These are phyloP conservation scores for Tortricodes alternella DNA, from an alignment of 2,888 invertebrate genomes.

Conservation along the genomic window DNA sequence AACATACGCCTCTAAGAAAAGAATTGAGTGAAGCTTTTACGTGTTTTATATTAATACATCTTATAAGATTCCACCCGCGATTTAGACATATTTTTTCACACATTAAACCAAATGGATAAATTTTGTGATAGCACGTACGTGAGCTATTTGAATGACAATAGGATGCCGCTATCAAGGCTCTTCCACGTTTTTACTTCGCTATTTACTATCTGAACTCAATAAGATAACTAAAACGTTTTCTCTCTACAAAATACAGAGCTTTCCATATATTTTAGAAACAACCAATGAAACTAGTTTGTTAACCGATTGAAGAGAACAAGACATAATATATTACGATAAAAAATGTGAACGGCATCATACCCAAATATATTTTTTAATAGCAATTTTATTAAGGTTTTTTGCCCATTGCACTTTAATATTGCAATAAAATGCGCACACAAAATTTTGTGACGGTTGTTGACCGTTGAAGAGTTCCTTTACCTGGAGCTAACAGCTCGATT, in stretches of 20 bases:
- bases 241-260: background rate
- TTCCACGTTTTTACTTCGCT: background rate
- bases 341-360: no score
- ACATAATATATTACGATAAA: no score
- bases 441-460: no score
- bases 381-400: no score
- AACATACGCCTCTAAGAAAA: slow-evolving; percentile 15
- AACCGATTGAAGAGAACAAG: no score
- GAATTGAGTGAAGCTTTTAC: no score
- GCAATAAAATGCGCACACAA: no score
- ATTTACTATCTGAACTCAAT: slow-evolving; percentile 2
- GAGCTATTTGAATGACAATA: slow-evolving; percentile 14
- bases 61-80: slow-evolving; percentile 41
- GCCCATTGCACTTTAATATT: no score
- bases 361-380: no score
- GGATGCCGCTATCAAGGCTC: slow-evolving; percentile 1
- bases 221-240: background rate
- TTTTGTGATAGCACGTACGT: slow-evolving; percentile 41
- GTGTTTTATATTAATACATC: slow-evolving; percentile 54
- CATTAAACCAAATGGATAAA: slow-evolving; percentile 49
- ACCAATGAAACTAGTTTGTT: no score
- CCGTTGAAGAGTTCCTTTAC: no score
- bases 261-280: background rate
- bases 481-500: no score
- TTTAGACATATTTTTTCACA: slow-evolving; percentile 32